phyloP scores from a whole-genome alignment of 2,888 invertebrate species.

The Ferrisia virgata region DNA sequence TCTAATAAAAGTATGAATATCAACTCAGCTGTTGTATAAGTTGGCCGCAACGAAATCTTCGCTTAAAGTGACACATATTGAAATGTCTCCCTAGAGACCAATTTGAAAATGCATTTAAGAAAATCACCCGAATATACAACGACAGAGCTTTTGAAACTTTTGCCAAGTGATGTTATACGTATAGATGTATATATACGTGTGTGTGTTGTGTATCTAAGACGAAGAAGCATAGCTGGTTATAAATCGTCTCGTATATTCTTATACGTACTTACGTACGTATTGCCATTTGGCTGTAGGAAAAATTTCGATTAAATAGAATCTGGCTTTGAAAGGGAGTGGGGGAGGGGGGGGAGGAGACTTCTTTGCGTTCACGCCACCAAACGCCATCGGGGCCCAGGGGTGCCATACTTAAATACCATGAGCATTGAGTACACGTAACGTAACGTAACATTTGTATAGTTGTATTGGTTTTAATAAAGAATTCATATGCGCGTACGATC shows the following conservation, averaged over 20 bases:
- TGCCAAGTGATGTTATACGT: not conserved
- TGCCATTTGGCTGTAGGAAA: not conserved
- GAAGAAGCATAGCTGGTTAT: not conserved
- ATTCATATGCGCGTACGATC: not conserved
- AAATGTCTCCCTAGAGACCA: not conserved
- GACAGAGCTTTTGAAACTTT: not conserved
- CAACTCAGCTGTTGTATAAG: not conserved
- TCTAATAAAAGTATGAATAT: conserved; percentile 2
- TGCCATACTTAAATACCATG: not conserved
- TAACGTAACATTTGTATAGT: not conserved
- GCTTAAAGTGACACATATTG: not conserved
- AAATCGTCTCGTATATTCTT: not conserved
- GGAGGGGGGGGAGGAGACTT: too few species aligned
- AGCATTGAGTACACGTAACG: too few species aligned
- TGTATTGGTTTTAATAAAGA: not conserved
- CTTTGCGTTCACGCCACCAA: not conserved
- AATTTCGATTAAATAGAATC: not conserved
- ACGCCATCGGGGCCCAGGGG: not conserved
- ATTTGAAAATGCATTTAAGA: conserved; percentile 7
- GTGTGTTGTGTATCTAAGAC: not conserved
- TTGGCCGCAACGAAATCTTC: not conserved
- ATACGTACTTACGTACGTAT: too few species aligned
- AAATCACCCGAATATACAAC: not conserved
- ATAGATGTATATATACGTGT: not conserved
- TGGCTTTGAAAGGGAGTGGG: not conserved